phyloP scores from a whole-genome alignment of 2,888 invertebrate species.

The Dryococelus australis region DNA sequence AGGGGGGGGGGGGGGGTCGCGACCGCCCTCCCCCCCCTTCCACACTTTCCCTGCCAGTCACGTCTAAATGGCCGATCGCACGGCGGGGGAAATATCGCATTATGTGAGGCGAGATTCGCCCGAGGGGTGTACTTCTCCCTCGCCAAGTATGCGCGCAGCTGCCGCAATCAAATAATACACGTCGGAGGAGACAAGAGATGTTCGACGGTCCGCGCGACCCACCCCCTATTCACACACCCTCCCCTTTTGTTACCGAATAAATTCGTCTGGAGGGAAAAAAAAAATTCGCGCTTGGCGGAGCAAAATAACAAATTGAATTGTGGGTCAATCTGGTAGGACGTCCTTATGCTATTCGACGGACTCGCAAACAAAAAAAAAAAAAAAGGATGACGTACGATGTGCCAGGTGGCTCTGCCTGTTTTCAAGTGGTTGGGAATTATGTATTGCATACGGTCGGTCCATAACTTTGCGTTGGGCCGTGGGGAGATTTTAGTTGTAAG shows the following conservation, averaged over 20 bases:
- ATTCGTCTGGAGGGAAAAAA: background rate
- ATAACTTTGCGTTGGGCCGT: background rate
- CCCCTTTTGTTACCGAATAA: background rate
- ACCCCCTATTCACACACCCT: background rate
- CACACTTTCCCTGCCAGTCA: background rate
- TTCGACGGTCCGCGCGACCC: background rate
- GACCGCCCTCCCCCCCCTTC: background rate
- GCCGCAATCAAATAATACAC: constrained; percentile 29
- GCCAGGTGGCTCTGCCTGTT: background rate
- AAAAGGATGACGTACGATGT: background rate
- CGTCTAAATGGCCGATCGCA: constrained; percentile 29
- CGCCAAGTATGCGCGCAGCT: constrained; percentile 21
- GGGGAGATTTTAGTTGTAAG: no score
- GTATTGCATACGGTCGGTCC: background rate
- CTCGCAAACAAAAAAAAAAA: background rate
- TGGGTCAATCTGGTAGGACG: background rate
- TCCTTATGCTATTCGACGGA: background rate
- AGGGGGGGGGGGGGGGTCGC: background rate
- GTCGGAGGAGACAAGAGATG: constrained; percentile 10
- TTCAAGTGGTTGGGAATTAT: background rate
- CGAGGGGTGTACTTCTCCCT: background rate
- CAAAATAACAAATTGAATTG: constrained; percentile 9
- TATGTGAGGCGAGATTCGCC: constrained; percentile 12
- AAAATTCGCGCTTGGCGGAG: background rate
- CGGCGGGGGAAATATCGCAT: constrained; percentile 25